These are phyloP conservation scores for Vanacampus margaritifer DNA, from an alignment of 2,113 vertebrate species.

Conservation along the genomic window DNA sequence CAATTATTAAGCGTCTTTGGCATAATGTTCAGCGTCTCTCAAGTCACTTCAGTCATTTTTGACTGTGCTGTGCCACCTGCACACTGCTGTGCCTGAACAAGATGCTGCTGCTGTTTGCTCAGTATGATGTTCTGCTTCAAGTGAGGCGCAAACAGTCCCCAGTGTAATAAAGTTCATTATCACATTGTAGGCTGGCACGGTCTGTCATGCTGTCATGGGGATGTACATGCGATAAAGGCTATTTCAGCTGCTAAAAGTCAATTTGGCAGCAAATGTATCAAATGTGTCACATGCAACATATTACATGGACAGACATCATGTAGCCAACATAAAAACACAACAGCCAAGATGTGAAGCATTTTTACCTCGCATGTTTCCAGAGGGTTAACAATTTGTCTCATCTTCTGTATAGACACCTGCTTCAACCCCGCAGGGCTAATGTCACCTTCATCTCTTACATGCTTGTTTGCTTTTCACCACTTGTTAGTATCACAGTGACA, in stretches of 20 bases:
- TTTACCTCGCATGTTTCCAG: slow-evolving; percentile 22
- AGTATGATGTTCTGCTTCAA: slow-evolving; percentile 44
- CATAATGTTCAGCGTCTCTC: neutral
- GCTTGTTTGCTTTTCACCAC: slow-evolving; percentile 45
- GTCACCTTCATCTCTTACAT: slow-evolving; percentile 58
- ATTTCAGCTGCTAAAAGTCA: neutral
- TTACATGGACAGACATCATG: neutral
- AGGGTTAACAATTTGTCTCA: slow-evolving; percentile 34
- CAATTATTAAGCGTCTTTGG: slow-evolving; percentile 5
- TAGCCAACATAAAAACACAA: neutral
- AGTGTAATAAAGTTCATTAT: slow-evolving; percentile 42
- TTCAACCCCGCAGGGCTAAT: slow-evolving; percentile 44
- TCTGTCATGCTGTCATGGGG: slow-evolving; percentile 26
- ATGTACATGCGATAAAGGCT: neutral
- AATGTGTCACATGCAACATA: neutral
- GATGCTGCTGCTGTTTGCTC: slow-evolving; percentile 39
- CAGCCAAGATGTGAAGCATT: neutral
- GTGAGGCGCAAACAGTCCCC: slow-evolving; percentile 44
- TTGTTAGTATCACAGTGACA: slow-evolving; percentile 45
- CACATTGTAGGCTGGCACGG: slow-evolving; percentile 30
- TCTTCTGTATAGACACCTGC: slow-evolving; percentile 35
- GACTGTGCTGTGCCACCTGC: slow-evolving; percentile 43
- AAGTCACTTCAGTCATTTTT: slow-evolving; percentile 22
- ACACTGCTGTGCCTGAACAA: slow-evolving; percentile 31
- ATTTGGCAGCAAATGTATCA: neutral